Conservation (phyloP, 2,113 vertebrate genomes). For the Ammodramus savannarum region DNA sequence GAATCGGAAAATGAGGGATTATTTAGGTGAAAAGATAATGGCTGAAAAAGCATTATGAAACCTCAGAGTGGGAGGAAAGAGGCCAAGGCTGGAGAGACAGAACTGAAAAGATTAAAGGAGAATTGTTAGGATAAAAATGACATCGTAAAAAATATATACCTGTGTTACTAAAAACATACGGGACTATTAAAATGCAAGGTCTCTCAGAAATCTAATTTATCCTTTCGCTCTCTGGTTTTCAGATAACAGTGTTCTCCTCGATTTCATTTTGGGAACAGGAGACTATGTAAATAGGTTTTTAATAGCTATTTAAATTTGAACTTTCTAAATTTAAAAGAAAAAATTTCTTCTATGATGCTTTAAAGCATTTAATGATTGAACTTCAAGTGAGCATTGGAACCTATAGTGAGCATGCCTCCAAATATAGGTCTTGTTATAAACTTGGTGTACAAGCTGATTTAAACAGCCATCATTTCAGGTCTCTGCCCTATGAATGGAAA, state of each 20-base stretch:
- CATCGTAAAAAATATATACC: background rate
- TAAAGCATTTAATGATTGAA: background rate
- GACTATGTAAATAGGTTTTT: background rate
- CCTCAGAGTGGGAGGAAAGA: conserved; percentile 9
- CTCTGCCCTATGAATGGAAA: background rate
- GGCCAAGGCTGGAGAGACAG: background rate
- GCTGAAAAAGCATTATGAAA: conserved; percentile 49
- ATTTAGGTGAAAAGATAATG: conserved; percentile 63
- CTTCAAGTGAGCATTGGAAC: background rate
- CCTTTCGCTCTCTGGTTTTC: background rate
- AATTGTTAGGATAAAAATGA: conserved; percentile 20
- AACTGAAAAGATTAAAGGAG: conserved; percentile 32
- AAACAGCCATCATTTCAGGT: background rate
- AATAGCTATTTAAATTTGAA: conserved; percentile 24
- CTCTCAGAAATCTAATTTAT: conserved; percentile 39
- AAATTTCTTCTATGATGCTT: background rate
- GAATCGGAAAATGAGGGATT: conserved; percentile 55
- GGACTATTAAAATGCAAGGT: background rate
- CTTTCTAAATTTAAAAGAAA: background rate
- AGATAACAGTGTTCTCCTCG: background rate
- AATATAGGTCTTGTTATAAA: background rate
- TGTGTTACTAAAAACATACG: conserved; percentile 15
- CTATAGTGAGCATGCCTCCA: background rate
- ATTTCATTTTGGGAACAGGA: background rate
- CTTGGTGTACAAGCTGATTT: background rate